These are phyloP conservation scores for Baccha elongata DNA, from an alignment of 2,888 invertebrate genomes.

Conservation along the genomic window DNA sequence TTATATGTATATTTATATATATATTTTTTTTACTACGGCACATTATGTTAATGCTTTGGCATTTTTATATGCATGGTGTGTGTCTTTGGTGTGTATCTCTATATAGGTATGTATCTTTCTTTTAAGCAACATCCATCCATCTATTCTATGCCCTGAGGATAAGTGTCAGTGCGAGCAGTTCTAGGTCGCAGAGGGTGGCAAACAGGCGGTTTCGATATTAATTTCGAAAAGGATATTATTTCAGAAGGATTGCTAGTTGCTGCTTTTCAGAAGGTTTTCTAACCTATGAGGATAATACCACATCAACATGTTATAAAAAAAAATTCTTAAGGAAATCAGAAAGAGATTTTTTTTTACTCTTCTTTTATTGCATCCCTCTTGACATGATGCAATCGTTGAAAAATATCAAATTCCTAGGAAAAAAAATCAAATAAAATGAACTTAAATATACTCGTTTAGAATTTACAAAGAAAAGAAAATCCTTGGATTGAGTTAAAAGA, in stretches of 20 bases:
- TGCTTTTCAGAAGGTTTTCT: slow-evolving; percentile 6
- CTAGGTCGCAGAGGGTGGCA: slow-evolving; percentile 33
- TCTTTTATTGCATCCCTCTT: slow-evolving; percentile 18
- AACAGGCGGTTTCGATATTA: slow-evolving; percentile 43
- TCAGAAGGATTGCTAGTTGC: slow-evolving; percentile 24
- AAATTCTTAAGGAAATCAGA: neutral
- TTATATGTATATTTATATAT: neutral
- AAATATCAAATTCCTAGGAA: slow-evolving; percentile 18
- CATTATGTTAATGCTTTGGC: slow-evolving; percentile 66
- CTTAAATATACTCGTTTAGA: neutral
- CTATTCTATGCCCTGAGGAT: slow-evolving; percentile 47
- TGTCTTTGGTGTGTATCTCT: slow-evolving; percentile 39
- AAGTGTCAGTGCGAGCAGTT: slow-evolving; percentile 50
- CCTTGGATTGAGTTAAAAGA: neutral
- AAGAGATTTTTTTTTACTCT: neutral
- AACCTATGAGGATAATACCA: slow-evolving; percentile 7
- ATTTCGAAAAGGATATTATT: slow-evolving; percentile 55
- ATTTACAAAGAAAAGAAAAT: neutral
- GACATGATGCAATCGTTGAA: slow-evolving; percentile 28
- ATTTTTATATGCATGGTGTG: slow-evolving; percentile 65
- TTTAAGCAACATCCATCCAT: slow-evolving; percentile 48
- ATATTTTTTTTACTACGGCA: slow-evolving; percentile 31
- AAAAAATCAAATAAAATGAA: slow-evolving; percentile 20
- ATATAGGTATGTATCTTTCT: slow-evolving; percentile 35
- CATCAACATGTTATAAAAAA: neutral